phyloP scores from a whole-genome alignment of 1,140 invertebrate species.

The Rhizoglyphus robini region DNA sequence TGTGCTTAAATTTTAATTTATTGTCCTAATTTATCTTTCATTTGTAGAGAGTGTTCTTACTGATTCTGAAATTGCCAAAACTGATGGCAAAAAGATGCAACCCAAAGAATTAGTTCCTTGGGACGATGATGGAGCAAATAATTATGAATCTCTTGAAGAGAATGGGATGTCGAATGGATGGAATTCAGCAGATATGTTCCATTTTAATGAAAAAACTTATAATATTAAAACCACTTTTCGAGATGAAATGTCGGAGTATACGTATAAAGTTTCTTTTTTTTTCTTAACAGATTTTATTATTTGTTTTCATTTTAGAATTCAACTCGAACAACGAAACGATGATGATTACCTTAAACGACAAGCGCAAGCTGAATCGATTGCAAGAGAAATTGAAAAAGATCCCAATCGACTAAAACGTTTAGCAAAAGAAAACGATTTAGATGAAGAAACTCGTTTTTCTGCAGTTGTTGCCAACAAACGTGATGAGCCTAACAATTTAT shows the following conservation, averaged over 20 bases:
- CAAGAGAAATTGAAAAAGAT: conserved; percentile 73
- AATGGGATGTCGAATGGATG: conserved; percentile 59
- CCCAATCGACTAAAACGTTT: conserved; percentile 59
- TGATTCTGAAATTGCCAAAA: conserved; percentile 59
- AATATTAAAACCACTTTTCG: conserved; percentile 77
- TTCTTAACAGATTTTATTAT: conserved; percentile 6
- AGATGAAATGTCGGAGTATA: conserved; percentile 67
- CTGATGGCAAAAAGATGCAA: conserved; percentile 51
- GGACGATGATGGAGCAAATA: conserved; percentile 45
- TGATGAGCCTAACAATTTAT: conserved; percentile 1
- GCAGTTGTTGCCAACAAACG: conserved; percentile 27
- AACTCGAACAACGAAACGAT: conserved; percentile 63
- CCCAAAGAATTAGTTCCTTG: conserved; percentile 65
- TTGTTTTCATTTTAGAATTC: conserved; percentile 38
- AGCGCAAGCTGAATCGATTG: conserved; percentile 68
- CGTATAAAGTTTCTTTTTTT: conserved; percentile 32
- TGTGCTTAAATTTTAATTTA: background rate
- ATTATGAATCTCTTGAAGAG: background rate
- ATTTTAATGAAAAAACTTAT: conserved; percentile 74
- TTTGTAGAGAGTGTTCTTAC: conserved; percentile 38
- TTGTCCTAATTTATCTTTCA: background rate
- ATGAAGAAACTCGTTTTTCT: conserved; percentile 54
- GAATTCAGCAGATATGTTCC: conserved; percentile 88
- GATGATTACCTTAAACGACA: conserved; percentile 70
- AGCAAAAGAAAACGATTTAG: conserved; percentile 73